A percentile compares a stretch with the other conserved stretches of the same genome.
These are phyloP conservation scores for Gorsachius goisagi DNA, from an alignment of 2,113 vertebrate genomes.

Conservation along the genomic window DNA sequence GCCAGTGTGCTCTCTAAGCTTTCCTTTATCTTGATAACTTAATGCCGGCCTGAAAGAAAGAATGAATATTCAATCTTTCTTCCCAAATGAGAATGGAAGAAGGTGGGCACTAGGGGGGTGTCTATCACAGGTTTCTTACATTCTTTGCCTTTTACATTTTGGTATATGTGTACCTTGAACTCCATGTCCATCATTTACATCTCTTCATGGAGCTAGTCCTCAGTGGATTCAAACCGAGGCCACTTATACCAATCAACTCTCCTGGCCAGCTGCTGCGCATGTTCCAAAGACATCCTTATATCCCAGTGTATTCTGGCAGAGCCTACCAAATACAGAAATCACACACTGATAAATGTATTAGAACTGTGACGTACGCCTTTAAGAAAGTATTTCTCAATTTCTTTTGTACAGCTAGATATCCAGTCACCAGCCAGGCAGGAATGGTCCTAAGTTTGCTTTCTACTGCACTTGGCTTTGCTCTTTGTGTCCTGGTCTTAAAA, in stretches of 20 bases:
- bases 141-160: not conserved
- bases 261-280: not conserved
- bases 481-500: not conserved
- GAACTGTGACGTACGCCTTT: not conserved
- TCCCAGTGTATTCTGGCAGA: not conserved
- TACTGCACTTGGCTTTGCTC: not conserved
- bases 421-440: not conserved
- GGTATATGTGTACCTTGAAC: not conserved
- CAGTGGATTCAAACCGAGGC: not conserved
- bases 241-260: not conserved
- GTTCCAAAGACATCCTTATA: not conserved
- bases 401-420: not conserved
- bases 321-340: not conserved
- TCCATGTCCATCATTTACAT: not conserved
- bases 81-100: not conserved
- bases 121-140: not conserved
- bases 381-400: not conserved
- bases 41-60: not conserved
- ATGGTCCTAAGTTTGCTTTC: not conserved
- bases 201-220: not conserved
- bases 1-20: not conserved
- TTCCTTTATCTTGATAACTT: not conserved
- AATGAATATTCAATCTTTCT: not conserved
- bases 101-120: not conserved
- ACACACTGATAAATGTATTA: not conserved